These are phyloP conservation scores for Frankliniella fusca DNA, from an alignment of 2,888 invertebrate genomes.

Conservation along the genomic window DNA sequence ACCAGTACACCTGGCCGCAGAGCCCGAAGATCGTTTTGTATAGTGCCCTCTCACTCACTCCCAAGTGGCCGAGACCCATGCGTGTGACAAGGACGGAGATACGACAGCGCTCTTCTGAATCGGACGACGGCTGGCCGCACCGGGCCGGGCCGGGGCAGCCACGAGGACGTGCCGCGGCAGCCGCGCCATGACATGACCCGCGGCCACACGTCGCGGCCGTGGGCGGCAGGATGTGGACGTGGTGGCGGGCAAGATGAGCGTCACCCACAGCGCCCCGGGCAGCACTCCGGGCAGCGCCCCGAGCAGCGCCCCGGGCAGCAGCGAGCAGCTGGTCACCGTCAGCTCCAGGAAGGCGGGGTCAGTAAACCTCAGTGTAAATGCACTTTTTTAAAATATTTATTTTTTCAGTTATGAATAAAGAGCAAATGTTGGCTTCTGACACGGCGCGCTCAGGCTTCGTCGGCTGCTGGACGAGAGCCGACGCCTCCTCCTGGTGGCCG, in stretches of 20 bases:
- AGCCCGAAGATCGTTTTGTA: too few relatives aligned
- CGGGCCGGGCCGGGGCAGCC: too few relatives aligned
- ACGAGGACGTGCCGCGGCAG: neutral
- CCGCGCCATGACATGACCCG: neutral
- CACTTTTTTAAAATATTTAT: neutral
- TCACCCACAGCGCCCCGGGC: neutral
- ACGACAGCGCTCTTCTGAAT: too few relatives aligned
- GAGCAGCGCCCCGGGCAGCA: neutral
- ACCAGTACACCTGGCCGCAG: too few relatives aligned
- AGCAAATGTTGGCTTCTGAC: neutral
- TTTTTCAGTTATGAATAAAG: too few relatives aligned
- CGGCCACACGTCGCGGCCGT: neutral
- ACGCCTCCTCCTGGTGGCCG: neutral
- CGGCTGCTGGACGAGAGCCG: neutral
- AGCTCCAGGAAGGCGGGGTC: neutral
- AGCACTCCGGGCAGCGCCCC: neutral
- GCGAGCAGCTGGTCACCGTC: constrained; percentile 2
- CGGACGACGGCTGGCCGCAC: too few relatives aligned
- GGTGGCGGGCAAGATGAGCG: neutral
- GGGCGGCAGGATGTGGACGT: neutral
- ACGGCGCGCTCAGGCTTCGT: neutral
- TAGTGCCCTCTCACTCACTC: too few relatives aligned
- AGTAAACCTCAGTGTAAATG: neutral
- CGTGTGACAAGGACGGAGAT: too few relatives aligned
- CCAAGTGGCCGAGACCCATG: too few relatives aligned